Conservation (phyloP, 1,140 invertebrate genomes). For the Sitobion miscanthi region DNA sequence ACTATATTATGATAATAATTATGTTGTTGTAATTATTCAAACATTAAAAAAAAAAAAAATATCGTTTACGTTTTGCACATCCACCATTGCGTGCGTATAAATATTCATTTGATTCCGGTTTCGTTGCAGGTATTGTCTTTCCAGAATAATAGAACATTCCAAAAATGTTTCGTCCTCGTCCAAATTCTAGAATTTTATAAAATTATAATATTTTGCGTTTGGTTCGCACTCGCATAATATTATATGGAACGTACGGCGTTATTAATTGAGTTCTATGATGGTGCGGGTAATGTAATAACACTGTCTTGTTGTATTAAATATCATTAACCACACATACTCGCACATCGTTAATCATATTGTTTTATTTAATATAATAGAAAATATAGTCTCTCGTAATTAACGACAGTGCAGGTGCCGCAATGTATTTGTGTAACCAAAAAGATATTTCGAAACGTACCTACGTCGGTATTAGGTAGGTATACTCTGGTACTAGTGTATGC, state of each 20-base stretch:
- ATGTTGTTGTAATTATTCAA: background rate
- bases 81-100: background rate
- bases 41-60: background rate
- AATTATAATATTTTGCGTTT: background rate
- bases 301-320: background rate
- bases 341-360: background rate
- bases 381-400: background rate
- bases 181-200: background rate
- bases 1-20: background rate
- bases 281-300: background rate
- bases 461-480: too few relatives aligned
- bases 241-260: background rate
- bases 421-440: slow-evolving; percentile 4
- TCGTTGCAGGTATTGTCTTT: background rate
- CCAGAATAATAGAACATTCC: background rate
- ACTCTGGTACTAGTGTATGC: background rate
- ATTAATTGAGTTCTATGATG: background rate
- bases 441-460: background rate
- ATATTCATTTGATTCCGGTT: background rate
- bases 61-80: background rate
- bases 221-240: background rate
- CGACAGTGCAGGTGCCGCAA: background rate
- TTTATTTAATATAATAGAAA: slow-evolving; percentile 10
- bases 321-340: background rate
- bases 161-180: background rate